Conservation (phyloP, 2,888 invertebrate genomes). For the Melangyna quadrimaculata region DNA sequence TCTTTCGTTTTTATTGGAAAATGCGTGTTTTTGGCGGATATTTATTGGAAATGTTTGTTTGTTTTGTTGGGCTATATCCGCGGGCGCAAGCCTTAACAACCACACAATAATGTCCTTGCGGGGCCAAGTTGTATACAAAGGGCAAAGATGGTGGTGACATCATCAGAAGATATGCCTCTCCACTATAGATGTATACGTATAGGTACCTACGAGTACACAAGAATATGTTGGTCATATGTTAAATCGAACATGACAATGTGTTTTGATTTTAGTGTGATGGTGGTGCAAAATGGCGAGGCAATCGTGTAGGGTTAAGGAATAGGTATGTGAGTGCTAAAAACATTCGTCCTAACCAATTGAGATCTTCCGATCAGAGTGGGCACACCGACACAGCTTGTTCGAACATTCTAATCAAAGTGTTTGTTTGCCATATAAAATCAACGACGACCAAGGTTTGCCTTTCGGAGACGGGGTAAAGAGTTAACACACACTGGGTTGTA, state of each 20-base stretch:
- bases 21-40: slow-evolving; percentile 57
- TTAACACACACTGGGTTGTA: slow-evolving; percentile 38
- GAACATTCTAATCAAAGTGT: slow-evolving; percentile 61
- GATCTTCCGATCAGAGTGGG: slow-evolving; percentile 62
- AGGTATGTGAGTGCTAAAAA: slow-evolving; percentile 36
- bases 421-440: background rate
- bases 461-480: background rate
- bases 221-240: slow-evolving; percentile 60
- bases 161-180: slow-evolving; percentile 51
- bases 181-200: too few relatives aligned
- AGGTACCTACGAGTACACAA: background rate
- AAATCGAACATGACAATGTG: slow-evolving; percentile 46
- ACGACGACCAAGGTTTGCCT: background rate
- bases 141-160: slow-evolving; percentile 66
- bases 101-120: slow-evolving; percentile 62
- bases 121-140: slow-evolving; percentile 62
- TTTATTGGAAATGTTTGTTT: slow-evolving; percentile 53
- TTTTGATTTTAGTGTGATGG: background rate
- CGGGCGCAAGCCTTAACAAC: slow-evolving; percentile 29
- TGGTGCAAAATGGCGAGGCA: background rate
- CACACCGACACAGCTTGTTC: slow-evolving; percentile 51
- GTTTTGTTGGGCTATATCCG: slow-evolving; percentile 8
- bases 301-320: background rate
- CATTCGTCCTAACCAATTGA: slow-evolving; percentile 58
- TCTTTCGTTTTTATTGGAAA: slow-evolving; percentile 46